Percentiles rank a stretch among this genome's conserved stretches.
Evolutionary conservation across 2,888 invertebrate genomes (phyloP).

Genomic region (Galeopsomyia nigrocyanea): DNA sequence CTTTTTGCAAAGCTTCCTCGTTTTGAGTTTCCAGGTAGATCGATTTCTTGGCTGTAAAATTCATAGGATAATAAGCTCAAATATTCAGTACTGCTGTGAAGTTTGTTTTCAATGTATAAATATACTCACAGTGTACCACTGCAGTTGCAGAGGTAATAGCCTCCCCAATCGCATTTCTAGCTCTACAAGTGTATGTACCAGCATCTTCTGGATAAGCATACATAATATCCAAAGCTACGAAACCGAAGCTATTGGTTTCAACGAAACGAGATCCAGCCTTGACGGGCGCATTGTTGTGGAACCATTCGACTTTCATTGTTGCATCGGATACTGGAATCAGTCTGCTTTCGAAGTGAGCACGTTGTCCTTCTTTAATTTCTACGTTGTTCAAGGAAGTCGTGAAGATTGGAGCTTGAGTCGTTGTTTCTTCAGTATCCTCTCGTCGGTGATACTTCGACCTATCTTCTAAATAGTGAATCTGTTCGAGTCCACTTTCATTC

Average conservation of each 20-base stretch:
- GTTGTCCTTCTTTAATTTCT: slow-evolving; percentile 93
- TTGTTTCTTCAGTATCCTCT: slow-evolving; percentile 84
- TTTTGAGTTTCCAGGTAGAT: slow-evolving; percentile 91
- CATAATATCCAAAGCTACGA: slow-evolving; percentile 96
- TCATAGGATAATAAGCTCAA: not conserved
- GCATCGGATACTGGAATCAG: slow-evolving; percentile 94
- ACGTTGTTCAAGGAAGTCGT: slow-evolving; percentile 92
- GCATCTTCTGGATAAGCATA: slow-evolving; percentile 96
- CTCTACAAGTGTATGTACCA: slow-evolving; percentile 95
- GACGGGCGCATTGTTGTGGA: slow-evolving; percentile 89
- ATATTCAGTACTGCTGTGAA: not conserved
- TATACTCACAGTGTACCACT: slow-evolving; percentile 79
- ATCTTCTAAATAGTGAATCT: slow-evolving; percentile 92
- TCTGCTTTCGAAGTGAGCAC: slow-evolving; percentile 94
- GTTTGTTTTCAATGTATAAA: not conserved
- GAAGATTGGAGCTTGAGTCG: slow-evolving; percentile 93
- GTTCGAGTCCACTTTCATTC: slow-evolving; percentile 89
- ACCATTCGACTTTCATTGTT: slow-evolving; percentile 96
- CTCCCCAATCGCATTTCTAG: slow-evolving; percentile 92
- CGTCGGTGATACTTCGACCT: slow-evolving; percentile 82
- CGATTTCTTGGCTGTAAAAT: slow-evolving; percentile 76
- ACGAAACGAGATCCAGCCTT: slow-evolving; percentile 96
- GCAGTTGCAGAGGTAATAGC: slow-evolving; percentile 93
- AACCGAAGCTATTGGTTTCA: slow-evolving; percentile 97
- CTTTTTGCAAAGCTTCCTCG: slow-evolving; percentile 84